Conservation (phyloP, 1,140 invertebrate species). For the Pollicipes pollicipes region DNA sequence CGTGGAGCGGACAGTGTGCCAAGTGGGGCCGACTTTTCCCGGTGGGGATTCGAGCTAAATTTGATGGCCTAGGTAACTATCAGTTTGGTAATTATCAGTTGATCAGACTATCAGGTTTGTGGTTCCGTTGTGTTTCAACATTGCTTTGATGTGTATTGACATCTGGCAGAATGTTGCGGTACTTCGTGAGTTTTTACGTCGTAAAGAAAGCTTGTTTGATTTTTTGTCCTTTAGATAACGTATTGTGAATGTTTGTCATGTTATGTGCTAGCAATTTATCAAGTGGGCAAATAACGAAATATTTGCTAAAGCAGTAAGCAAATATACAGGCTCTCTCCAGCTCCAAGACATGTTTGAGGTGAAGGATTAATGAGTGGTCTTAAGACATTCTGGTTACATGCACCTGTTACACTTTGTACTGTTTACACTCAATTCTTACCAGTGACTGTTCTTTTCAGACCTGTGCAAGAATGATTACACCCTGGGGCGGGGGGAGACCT, state of each 20-base stretch:
- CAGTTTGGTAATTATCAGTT: not conserved
- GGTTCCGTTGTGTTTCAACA: not conserved
- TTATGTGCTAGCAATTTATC: too few relatives aligned
- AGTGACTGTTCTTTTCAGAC: conserved; percentile 7
- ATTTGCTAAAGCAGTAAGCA: not conserved
- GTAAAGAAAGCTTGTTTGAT: not conserved
- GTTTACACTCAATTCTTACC: not conserved
- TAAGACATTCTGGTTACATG: too few relatives aligned
- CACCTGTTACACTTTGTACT: not conserved
- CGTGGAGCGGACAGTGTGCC: not conserved
- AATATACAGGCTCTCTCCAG: too few relatives aligned
- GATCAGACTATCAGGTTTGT: not conserved
- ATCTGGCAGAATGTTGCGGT: not conserved
- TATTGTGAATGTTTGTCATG: too few relatives aligned
- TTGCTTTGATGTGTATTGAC: too few relatives aligned
- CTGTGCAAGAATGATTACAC: conserved; percentile 9
- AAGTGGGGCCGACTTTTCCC: not conserved
- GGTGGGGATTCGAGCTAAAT: not conserved
- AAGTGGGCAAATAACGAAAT: too few relatives aligned
- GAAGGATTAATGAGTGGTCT: too few relatives aligned
- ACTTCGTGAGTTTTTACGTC: too few relatives aligned
- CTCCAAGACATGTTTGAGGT: not conserved
- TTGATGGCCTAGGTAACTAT: not conserved
- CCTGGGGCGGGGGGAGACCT: conserved; percentile 10
- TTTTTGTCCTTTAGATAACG: not conserved